Percentiles rank a stretch among this genome's conserved stretches.
phyloP scores from a whole-genome alignment of 2,113 vertebrate genomes.

The Myotis lucifugus region DNA sequence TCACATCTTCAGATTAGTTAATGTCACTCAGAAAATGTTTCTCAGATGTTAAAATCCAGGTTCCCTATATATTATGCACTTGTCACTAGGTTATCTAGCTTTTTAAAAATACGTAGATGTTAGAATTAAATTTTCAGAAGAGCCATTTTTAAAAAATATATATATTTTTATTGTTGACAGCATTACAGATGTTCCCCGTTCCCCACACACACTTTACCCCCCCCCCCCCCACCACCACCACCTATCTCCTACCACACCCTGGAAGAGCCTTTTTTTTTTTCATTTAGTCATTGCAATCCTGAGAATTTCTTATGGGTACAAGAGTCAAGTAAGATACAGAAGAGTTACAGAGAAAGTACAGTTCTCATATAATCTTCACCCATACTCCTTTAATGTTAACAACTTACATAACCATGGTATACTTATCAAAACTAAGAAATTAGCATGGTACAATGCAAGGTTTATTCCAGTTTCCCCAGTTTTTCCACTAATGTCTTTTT shows the following conservation, averaged over 20 bases:
- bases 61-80: not conserved
- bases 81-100: conserved; percentile 7
- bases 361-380: not conserved
- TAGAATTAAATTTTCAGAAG: conserved; percentile 4
- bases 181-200: not conserved
- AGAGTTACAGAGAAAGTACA: not conserved
- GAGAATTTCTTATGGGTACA: not conserved
- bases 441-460: not conserved
- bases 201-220: not conserved
- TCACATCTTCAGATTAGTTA: not conserved
- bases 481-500: not conserved
- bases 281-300: not conserved
- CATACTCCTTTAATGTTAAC: not conserved
- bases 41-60: not conserved
- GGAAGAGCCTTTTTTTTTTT: not conserved
- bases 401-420: not conserved
- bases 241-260: not conserved
- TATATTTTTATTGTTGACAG: not conserved
- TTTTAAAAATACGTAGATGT: not conserved
- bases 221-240: too few relatives aligned
- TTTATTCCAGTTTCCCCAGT: not conserved
- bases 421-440: conserved; percentile 42
- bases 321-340: not conserved
- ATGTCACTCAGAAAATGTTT: not conserved
- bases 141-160: not conserved